A percentile compares a stretch with the other conserved stretches of the same genome.
These are phyloP conservation scores for Anas platyrhynchos DNA, from an alignment of 2,113 vertebrate species.

Conservation along the genomic window DNA sequence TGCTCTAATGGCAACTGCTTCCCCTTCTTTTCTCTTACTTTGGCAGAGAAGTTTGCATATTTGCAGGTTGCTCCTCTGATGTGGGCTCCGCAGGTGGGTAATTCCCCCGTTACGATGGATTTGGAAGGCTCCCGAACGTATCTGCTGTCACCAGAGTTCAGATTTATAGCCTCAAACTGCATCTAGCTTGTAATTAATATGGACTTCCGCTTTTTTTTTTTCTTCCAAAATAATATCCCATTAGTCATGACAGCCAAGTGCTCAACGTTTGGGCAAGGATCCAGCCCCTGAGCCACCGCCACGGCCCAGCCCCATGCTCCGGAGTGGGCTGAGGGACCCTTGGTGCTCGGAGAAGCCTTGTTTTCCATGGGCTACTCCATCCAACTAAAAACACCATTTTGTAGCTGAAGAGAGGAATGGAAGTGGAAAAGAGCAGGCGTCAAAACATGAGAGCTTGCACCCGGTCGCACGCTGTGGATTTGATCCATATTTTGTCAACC, in stretches of 20 bases:
- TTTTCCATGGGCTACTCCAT: background rate
- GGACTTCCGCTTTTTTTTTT: constrained; percentile 6
- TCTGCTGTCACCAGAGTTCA: constrained; percentile 53
- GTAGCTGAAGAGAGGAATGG: background rate
- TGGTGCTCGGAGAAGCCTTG: background rate
- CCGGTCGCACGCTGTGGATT: accelerated
- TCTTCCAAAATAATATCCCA: constrained; percentile 25
- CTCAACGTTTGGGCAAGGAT: background rate
- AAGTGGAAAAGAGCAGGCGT: background rate
- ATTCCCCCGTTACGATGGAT: background rate
- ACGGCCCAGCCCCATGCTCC: background rate
- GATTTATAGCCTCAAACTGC: constrained; percentile 55
- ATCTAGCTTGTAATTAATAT: constrained; percentile 20
- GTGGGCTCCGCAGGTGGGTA: background rate
- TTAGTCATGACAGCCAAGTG: background rate
- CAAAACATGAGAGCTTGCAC: background rate
- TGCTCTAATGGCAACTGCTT: background rate
- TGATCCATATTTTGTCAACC: background rate
- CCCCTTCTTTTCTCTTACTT: background rate
- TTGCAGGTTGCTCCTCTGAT: constrained; percentile 1
- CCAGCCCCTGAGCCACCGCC: background rate
- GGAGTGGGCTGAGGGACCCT: background rate
- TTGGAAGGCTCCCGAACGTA: background rate
- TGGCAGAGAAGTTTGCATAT: background rate
- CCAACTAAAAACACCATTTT: background rate